These are phyloP conservation scores for Brachirus orientalis DNA, from an alignment of 2,113 vertebrate species.

Conservation along the genomic window DNA sequence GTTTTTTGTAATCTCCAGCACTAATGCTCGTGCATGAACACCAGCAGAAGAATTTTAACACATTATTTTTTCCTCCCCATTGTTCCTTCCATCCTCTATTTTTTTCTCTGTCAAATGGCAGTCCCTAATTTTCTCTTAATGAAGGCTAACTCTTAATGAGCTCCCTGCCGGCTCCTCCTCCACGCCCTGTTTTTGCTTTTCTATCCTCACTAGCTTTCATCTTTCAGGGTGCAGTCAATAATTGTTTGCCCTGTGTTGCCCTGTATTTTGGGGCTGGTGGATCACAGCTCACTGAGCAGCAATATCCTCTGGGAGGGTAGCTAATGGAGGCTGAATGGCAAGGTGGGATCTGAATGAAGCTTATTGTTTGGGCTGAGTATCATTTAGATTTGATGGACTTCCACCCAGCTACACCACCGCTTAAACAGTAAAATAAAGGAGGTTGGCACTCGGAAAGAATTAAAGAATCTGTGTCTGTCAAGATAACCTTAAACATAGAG, in stretches of 20 bases:
- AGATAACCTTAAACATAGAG: not conserved
- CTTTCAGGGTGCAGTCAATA: slow-evolving; percentile 50
- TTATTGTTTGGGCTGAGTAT: slow-evolving; percentile 3
- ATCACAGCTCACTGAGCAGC: slow-evolving; percentile 22
- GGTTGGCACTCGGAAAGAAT: not conserved
- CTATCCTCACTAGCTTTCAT: slow-evolving; percentile 59
- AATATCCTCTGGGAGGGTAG: slow-evolving; percentile 6
- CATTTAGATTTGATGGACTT: slow-evolving; percentile 1
- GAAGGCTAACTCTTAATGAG: slow-evolving; percentile 69
- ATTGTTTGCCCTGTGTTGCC: slow-evolving; percentile 42
- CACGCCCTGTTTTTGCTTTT: slow-evolving; percentile 22
- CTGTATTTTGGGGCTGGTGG: not conserved
- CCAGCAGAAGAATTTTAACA: slow-evolving; percentile 5
- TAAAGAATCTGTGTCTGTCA: not conserved
- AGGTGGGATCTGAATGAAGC: slow-evolving; percentile 18
- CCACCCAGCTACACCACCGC: not conserved
- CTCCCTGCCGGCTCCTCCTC: slow-evolving; percentile 17
- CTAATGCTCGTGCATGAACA: slow-evolving; percentile 1
- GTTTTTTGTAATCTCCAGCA: slow-evolving; percentile 41
- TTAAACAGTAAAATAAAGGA: not conserved
- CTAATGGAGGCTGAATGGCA: slow-evolving; percentile 32
- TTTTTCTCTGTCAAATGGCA: slow-evolving; percentile 50
- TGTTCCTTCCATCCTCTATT: slow-evolving; percentile 22
- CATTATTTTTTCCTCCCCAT: slow-evolving; percentile 1
- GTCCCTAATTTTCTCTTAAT: slow-evolving; percentile 72